Evolutionary conservation across 1,140 invertebrate species (phyloP).

Genomic region (Drosophila nasuta): DNA sequence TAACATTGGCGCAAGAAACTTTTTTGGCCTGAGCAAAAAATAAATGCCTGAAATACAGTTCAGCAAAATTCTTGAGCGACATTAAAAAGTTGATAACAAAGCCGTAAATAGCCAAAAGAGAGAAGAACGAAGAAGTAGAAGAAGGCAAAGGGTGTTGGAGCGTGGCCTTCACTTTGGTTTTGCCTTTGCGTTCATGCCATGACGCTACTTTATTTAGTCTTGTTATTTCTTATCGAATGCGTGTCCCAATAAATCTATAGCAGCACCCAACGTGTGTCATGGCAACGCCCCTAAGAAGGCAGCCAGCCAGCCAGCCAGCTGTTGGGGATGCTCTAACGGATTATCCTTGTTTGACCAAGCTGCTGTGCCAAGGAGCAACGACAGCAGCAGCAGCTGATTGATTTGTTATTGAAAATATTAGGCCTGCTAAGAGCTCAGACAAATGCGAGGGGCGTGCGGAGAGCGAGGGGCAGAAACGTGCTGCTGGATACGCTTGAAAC

Average conservation of each 20-base stretch:
- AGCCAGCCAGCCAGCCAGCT: slow-evolving; percentile 46
- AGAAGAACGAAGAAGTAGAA: neutral
- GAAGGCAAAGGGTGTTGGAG: slow-evolving; percentile 29
- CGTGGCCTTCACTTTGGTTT: slow-evolving; percentile 4
- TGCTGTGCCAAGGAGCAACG: slow-evolving; percentile 1
- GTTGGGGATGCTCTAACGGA: slow-evolving; percentile 57
- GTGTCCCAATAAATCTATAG: slow-evolving; percentile 78
- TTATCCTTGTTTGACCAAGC: slow-evolving; percentile 73
- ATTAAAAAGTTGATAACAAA: slow-evolving; percentile 53
- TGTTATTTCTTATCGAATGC: slow-evolving; percentile 72
- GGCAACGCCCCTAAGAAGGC: slow-evolving; percentile 35
- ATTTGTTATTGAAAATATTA: slow-evolving; percentile 83
- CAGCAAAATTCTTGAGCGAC: slow-evolving; percentile 42
- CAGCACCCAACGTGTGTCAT: slow-evolving; percentile 29
- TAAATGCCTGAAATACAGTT: slow-evolving; percentile 38
- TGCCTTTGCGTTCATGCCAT: slow-evolving; percentile 1
- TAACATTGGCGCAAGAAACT: slow-evolving; percentile 31
- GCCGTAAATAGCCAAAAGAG: slow-evolving; percentile 21
- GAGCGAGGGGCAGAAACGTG: slow-evolving; percentile 51
- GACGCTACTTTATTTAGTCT: slow-evolving; percentile 15
- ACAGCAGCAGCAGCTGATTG: slow-evolving; percentile 71
- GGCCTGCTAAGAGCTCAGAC: slow-evolving; percentile 48
- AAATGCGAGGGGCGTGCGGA: neutral
- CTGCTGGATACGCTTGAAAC: slow-evolving; percentile 78
- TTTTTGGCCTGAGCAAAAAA: slow-evolving; percentile 10